These are phyloP conservation scores for Mystacornis crossleyi DNA, from an alignment of 2,113 vertebrate genomes.

Conservation along the genomic window DNA sequence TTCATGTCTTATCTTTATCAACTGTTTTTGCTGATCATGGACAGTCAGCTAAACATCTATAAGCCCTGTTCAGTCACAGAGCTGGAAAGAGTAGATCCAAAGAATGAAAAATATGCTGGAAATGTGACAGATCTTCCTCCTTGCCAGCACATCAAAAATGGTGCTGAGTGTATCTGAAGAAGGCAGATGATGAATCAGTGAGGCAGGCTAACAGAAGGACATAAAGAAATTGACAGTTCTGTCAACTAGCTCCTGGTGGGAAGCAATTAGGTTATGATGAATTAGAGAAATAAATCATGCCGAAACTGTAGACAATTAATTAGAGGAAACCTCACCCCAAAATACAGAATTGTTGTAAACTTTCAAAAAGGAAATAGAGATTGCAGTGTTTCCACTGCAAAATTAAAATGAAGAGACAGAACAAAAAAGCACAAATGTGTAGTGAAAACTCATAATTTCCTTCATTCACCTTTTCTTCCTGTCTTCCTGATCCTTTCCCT, in stretches of 20 bases:
- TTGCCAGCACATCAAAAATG: background rate
- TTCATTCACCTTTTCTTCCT: background rate
- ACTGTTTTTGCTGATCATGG: slow-evolving; percentile 19
- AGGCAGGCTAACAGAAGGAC: background rate
- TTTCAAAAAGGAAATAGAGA: background rate
- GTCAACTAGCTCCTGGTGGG: background rate
- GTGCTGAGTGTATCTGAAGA: background rate
- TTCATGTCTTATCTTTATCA: background rate
- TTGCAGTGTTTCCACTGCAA: background rate
- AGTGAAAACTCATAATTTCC: background rate
- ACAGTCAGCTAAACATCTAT: background rate
- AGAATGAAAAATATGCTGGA: slow-evolving; percentile 19
- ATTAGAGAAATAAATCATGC: slow-evolving; percentile 16
- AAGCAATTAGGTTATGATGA: slow-evolving; percentile 18
- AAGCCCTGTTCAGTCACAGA: background rate
- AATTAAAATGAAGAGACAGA: background rate
- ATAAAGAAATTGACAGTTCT: slow-evolving; percentile 32
- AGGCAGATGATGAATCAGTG: background rate
- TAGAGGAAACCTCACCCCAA: background rate
- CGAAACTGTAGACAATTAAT: background rate
- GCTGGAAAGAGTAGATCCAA: background rate
- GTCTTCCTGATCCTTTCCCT: background rate
- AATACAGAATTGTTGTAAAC: background rate
- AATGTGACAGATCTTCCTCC: background rate
- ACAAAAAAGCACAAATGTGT: background rate